Evolutionary conservation across 64 coral and sea anemone species (phyloP).

Genomic region (Cladopsammia gracilis): DNA sequence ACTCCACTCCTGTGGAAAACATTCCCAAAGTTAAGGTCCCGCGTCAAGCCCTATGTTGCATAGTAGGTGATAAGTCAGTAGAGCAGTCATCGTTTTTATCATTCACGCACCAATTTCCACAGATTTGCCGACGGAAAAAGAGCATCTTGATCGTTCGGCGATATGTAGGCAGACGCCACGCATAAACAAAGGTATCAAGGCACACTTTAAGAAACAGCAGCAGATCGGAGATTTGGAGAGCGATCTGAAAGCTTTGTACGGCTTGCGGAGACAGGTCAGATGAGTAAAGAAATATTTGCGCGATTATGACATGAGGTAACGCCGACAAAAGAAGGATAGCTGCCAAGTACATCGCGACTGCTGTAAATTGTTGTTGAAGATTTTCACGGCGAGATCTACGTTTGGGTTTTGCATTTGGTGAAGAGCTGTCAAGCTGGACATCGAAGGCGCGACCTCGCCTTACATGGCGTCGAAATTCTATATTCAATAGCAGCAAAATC

Average conservation of each 20-base stretch:
- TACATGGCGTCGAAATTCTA: constrained; percentile 36
- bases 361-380: constrained; percentile 70
- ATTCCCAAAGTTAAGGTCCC: no score
- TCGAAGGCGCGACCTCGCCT: background rate
- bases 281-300: constrained; percentile 52
- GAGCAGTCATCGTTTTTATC: no score
- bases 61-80: no score
- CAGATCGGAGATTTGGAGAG: constrained; percentile 63
- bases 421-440: background rate
- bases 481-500: constrained; percentile 46
- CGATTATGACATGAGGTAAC: constrained; percentile 58
- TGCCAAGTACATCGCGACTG: constrained; percentile 61
- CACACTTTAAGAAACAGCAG: constrained; percentile 71
- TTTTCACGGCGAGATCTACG: constrained; percentile 24
- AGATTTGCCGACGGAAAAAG: constrained; percentile 1
- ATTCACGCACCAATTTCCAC: no score
- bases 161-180: constrained; percentile 71
- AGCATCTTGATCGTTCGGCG: constrained; percentile 40
- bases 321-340: constrained; percentile 66
- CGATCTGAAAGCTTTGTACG: constrained; percentile 25
- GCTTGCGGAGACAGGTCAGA: background rate
- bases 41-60: no score
- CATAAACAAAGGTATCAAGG: constrained; percentile 70
- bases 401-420: background rate
- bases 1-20: no score